Base-by-base conservation (phyloP, 2,113 vertebrate species). In the Candoia aspera region DNA sequence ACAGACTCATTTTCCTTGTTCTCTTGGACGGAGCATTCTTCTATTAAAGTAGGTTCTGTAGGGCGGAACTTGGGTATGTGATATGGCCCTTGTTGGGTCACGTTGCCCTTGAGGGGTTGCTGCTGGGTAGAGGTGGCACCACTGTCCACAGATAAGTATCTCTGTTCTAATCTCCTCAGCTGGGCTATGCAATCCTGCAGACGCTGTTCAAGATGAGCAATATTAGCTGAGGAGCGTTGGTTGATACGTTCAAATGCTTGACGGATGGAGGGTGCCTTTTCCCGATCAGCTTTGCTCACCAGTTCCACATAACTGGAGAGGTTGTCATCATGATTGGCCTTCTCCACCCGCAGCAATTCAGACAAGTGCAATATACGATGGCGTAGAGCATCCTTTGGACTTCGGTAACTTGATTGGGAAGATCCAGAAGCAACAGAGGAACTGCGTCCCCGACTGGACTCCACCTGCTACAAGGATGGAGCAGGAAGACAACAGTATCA, bases 241-340 rank as follows among this genome's bases (percentile, higher is more conserved):
- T 92, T 92, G 91, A 92, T 92, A 59, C 91, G 91, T 62, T 92
- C 91, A 85, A 92, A 92, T 53, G 91, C 55, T 59, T 92, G 91
- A 8, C 91, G 91, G 79, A 92, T 92, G 58, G 87, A 89, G 15
- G 87, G 79, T 8, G 91, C 91, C 57, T 92, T 92, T 53, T 92
- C 91, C n/a, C 87, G 79, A 53, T 92, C 91, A 29, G 91, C 87
- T 42, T 92, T 92, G 79, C 91, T 85, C 58, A 89, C 91, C 87
- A 92, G 46, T 83, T 92, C 91, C 87, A 92, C 58, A 21, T 92
- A 92, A 83, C 73, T 85, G 23, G 91, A 92, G 9, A 83, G 62
- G 60, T 92, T 92, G 2, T 89, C 91, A 42, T 92, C 87, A 59
- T 79, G 87, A 54, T 89, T 89, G 91, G 58, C 58, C 87, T 88